phyloP scores from a whole-genome alignment of 2,797 vertebrate genomes.

The Tauraco hartlaubi region DNA sequence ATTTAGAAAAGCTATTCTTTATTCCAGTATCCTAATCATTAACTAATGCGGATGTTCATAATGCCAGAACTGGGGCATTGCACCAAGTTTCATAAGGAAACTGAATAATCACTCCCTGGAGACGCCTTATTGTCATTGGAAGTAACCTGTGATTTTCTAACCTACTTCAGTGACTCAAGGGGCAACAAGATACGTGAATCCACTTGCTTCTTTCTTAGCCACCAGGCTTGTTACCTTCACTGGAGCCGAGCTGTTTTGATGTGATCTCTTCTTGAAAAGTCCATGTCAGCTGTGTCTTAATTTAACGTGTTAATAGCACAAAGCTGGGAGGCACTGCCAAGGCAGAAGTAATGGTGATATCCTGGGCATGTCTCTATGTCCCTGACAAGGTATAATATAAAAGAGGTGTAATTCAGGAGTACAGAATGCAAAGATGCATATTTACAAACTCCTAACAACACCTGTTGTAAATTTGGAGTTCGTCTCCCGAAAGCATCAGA shows the following conservation, averaged over 20 bases:
- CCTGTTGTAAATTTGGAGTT: background rate
- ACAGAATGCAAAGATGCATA: background rate
- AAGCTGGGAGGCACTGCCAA: background rate
- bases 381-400: background rate
- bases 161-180: background rate
- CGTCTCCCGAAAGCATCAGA: background rate
- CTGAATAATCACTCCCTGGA: background rate
- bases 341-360: background rate
- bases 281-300: background rate
- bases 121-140: background rate
- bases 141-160: background rate
- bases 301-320: background rate
- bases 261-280: background rate
- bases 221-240: background rate
- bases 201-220: background rate
- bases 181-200: background rate
- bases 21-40: background rate
- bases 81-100: background rate
- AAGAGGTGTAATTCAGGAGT: background rate
- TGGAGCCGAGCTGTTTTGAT: background rate
- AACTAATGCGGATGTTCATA: background rate
- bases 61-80: background rate
- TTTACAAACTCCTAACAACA: background rate
- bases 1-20: background rate
- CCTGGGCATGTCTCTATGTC: background rate